phyloP scores from a whole-genome alignment of 2,113 vertebrate species.

The Pongo abelii region DNA sequence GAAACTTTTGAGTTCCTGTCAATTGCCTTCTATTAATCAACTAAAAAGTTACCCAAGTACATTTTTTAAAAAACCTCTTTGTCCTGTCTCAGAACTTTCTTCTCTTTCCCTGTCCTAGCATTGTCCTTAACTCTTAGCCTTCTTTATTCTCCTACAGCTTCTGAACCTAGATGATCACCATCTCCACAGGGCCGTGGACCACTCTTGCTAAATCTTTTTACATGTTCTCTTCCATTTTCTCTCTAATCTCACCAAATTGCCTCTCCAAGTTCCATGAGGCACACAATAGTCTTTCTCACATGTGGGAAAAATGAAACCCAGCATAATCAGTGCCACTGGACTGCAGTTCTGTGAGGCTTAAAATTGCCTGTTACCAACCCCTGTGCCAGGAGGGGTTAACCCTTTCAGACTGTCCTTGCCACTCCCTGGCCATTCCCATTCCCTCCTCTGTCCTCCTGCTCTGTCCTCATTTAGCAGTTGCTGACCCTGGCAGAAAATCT shows the following conservation, averaged over 20 bases:
- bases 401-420: neutral
- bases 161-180: conserved; percentile 41
- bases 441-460: fast-evolving
- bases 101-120: neutral
- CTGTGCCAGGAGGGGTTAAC: neutral
- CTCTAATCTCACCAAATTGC: conserved; percentile 59
- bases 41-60: conserved; percentile 3
- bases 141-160: conserved; percentile 47
- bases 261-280: conserved; percentile 3
- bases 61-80: neutral
- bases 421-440: neutral
- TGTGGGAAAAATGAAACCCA: conserved; percentile 47
- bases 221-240: neutral
- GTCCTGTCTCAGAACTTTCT: neutral
- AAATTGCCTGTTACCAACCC: conserved; percentile 29
- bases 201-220: conserved; percentile 63
- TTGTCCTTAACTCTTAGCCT: conserved; percentile 13
- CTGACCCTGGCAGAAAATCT: neutral
- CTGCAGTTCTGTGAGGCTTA: conserved; percentile 42
- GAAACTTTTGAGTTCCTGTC: neutral
- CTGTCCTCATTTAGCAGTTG: neutral
- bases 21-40: conserved; percentile 48
- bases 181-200: neutral
- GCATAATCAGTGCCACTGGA: conserved; percentile 26
- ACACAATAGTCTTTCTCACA: conserved; percentile 55